Base-by-base conservation (phyloP, 2,113 vertebrate species). In the Lepus americanus region DNA sequence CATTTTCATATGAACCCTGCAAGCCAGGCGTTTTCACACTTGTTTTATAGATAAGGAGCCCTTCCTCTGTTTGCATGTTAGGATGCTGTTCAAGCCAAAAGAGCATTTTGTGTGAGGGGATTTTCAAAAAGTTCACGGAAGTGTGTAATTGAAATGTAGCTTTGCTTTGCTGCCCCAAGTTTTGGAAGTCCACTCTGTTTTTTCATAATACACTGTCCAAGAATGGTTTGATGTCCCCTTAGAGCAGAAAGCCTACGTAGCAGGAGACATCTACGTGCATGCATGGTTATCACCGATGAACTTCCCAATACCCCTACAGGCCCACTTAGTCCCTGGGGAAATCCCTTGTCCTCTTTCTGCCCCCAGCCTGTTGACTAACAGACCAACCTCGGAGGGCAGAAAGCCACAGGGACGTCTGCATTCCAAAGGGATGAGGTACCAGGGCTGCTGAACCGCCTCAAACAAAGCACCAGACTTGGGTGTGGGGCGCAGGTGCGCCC, bases 181-280 rank as follows among this genome's bases (percentile, higher is more conserved):
- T 59, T 59, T 20, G 14, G 55, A 59, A 14, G 6, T 59, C 55
- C 55, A 59, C 3, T 11, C 17, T 4, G 17, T 19, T 59, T 59
- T 59, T 59, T 3, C 55, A 20, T 11, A 59, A 59, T 59, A 59
- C 55, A 44, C 44, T 44, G 6, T 59, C 55, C 19, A 59, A 4
- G 55, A 5, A 59, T 14, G 14, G 55, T 59, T 59, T 59, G 55
- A 59, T 17, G 55, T 17, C 55, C 55, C 55, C 55, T 20, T 59
- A 59, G 14, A 59, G 55, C 14, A 59, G 27, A 77, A 79, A 59
- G 13, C 0, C 4, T 39, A 36, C 2, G 29, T 20, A 23, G 9
- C 9, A 2, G 8, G 11, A 76, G 55, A 1, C 17, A 9, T 3
- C 36, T 36, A 16, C 0, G 0, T 73, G 55, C 1, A 0, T 17